Conservation (phyloP, 2,113 vertebrate species). For the Periophthalmodon schlosseri region DNA sequence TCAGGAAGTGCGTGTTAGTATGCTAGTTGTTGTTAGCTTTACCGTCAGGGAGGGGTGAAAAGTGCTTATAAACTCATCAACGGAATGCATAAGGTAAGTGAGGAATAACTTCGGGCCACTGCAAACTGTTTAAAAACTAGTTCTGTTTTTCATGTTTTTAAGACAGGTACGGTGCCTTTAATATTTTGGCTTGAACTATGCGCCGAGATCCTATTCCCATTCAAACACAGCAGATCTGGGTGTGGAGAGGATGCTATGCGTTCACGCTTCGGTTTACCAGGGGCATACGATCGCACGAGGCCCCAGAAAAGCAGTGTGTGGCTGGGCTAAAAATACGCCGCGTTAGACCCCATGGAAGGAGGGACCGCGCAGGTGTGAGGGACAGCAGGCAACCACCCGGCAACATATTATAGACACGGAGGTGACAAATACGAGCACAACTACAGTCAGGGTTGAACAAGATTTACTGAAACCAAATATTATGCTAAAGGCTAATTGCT, state of each 20-base stretch:
- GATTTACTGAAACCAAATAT: not conserved
- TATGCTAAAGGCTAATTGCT: not conserved
- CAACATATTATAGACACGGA: not conserved
- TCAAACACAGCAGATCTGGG: not conserved
- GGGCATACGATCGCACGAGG: not conserved
- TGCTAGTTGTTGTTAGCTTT: no score
- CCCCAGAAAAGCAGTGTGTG: not conserved
- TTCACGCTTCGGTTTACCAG: not conserved
- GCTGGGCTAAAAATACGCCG: conserved; percentile 1
- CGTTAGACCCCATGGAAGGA: not conserved
- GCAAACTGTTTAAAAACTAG: no score
- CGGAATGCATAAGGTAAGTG: no score
- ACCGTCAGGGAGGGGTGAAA: no score
- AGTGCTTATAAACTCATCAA: no score
- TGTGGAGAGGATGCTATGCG: not conserved
- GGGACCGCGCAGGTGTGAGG: not conserved
- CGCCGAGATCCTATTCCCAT: no score
- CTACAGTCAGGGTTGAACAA: not conserved
- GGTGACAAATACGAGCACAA: not conserved
- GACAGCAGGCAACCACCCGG: not conserved
- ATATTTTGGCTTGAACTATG: no score
- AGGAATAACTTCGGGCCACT: no score
- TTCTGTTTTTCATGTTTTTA: no score
- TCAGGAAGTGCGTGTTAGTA: no score
- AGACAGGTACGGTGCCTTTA: no score